phyloP scores from a whole-genome alignment of 2,113 vertebrate species.

The Nothoprocta pentlandii region DNA sequence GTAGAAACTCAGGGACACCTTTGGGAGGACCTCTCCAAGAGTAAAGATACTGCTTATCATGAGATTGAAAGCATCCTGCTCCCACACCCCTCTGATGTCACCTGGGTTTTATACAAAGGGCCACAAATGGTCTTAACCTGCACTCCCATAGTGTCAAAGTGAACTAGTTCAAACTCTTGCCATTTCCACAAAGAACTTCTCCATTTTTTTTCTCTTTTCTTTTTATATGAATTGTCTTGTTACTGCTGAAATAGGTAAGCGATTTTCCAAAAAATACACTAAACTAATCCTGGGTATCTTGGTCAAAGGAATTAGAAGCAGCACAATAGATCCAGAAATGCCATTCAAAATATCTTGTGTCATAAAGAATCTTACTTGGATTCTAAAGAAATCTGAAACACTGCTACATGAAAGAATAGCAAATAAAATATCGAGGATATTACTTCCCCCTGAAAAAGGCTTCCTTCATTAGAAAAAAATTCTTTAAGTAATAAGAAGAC shows the following conservation, averaged over 20 bases:
- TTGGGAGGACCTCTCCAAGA: background rate
- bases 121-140: background rate
- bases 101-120: background rate
- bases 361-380: background rate
- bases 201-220: fast-evolving
- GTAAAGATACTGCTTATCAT: background rate
- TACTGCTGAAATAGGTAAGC: background rate
- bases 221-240: background rate
- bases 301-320: background rate
- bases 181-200: background rate
- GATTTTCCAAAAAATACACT: background rate
- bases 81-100: background rate
- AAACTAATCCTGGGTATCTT: background rate
- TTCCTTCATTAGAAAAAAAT: constrained; percentile 73
- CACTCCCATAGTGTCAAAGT: background rate
- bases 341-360: background rate
- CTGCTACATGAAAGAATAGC: background rate
- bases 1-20: background rate
- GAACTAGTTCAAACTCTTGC: background rate
- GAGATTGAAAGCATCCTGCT: background rate
- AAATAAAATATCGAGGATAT: background rate
- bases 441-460: constrained; percentile 22
- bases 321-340: background rate
- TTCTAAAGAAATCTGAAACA: background rate
- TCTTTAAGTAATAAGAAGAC: constrained; percentile 53